Evolutionary conservation across 1,140 invertebrate genomes (phyloP), one percentile per base, ranked within the genome.

Genomic region (Mercenaria mercenaria): DNA sequence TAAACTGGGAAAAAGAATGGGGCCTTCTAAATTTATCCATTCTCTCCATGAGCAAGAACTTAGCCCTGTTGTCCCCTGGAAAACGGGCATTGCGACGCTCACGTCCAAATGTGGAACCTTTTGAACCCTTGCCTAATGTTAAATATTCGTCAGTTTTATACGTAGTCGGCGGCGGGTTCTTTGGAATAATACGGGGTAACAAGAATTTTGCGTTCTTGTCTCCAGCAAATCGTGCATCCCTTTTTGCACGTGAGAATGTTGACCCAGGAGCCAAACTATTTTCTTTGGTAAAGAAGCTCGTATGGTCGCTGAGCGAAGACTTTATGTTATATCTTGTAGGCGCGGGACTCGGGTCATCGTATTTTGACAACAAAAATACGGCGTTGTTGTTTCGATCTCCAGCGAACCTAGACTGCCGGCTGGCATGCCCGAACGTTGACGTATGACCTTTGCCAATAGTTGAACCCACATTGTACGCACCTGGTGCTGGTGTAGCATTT

Each of bases 401-500:
- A 41, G 81, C 79, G 10, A 89, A 89, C 20, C 88, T 26, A 11
- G 88, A 56, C 26, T 89, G 80, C 26, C 88, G 29, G 3, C 72
- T 47, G 20, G 80, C 50, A 39, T 59, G 32, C 34, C 80, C 69
- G 37, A 89, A 89, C 34, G 88, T 83, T 15, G 88, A 89, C n/a
- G 59, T 89, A 43, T 56, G 69, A 23, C 88, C 88, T 83, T 83
- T 83, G 3, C 88, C 88, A 8, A 89, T 89, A 15, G 26, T 37
- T 23, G 79, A 43, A 29, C 50, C 61, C 18, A 89, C 39, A 23
- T 92, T 86, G 74, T 92, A 92, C 1, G 84, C 86, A 23, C 92
- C 92, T 8, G 92, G 92, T 1, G 90, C 90, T 6, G 92, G 92
- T 6, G 89, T 92, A 23, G 82, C 69, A 50, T 90, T 80, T 52